A percentile compares a stretch with the other conserved stretches of the same genome.
phyloP scores from a whole-genome alignment of 2,797 vertebrate species.

The Triplophysa yarkandensis region DNA sequence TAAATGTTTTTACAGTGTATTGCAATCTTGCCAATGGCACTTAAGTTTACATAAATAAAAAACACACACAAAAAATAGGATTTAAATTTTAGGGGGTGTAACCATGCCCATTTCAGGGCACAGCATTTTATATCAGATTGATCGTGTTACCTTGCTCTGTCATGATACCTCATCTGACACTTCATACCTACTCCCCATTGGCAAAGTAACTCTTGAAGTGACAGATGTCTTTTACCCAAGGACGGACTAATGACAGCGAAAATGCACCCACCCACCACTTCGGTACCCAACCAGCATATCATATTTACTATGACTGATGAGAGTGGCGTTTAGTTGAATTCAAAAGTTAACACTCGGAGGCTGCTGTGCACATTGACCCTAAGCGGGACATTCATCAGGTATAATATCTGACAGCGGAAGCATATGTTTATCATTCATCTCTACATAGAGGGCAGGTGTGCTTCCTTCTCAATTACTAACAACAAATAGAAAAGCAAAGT shows the following conservation, averaged over 20 bases:
- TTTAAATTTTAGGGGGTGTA: not conserved
- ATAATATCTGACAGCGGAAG: slow-evolving; percentile 33
- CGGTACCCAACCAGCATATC: slow-evolving; percentile 58
- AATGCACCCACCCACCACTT: slow-evolving; percentile 60
- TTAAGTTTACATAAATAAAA: too few relatives aligned
- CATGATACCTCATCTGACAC: slow-evolving; percentile 71
- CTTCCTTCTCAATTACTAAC: slow-evolving; percentile 31
- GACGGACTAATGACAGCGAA: slow-evolving; percentile 70
- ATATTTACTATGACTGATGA: slow-evolving; percentile 52
- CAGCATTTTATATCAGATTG: slow-evolving; percentile 66
- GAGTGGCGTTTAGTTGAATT: slow-evolving; percentile 32
- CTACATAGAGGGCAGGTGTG: slow-evolving; percentile 1
- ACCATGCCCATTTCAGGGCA: slow-evolving; percentile 23
- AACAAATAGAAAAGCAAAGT: slow-evolving; percentile 5
- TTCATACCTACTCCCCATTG: slow-evolving; percentile 71
- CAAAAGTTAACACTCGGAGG: slow-evolving; percentile 32
- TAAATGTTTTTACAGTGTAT: too few relatives aligned
- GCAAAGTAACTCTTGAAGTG: slow-evolving; percentile 67
- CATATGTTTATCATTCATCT: slow-evolving; percentile 47
- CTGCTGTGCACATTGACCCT: slow-evolving; percentile 12
- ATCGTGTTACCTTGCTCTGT: slow-evolving; percentile 72
- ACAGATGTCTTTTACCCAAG: slow-evolving; percentile 72
- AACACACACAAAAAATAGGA: not conserved
- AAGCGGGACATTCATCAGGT: slow-evolving; percentile 28
- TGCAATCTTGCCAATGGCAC: too few relatives aligned